A percentile compares a stretch with the other conserved stretches of the same genome.
Evolutionary conservation across 2,113 vertebrate genomes (phyloP).

Genomic region (Zapornia atra): DNA sequence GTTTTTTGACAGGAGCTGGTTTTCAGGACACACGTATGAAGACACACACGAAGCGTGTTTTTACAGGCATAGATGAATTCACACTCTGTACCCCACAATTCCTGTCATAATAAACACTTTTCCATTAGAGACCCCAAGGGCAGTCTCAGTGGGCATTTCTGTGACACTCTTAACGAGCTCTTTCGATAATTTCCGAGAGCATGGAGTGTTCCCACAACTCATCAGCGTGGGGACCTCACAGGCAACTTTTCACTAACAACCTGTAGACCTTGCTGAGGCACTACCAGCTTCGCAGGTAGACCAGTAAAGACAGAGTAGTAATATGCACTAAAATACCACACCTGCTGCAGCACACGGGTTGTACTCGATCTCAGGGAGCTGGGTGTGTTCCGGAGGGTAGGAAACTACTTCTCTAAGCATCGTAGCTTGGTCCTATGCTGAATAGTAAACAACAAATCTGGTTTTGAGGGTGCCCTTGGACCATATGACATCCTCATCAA

Average conservation of each 20-base stretch:
- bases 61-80: background rate
- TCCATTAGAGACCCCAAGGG: background rate
- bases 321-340: background rate
- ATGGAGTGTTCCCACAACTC: background rate
- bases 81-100: background rate
- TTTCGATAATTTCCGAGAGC: background rate
- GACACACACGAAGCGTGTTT: accelerated
- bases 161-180: background rate
- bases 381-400: background rate
- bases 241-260: background rate
- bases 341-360: background rate
- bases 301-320: background rate
- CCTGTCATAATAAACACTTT: background rate
- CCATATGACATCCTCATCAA: background rate
- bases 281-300: background rate
- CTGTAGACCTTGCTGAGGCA: background rate
- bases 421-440: background rate
- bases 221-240: accelerated
- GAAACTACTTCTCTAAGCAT: accelerated
- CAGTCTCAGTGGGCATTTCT: background rate
- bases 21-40: background rate
- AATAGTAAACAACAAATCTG: background rate
- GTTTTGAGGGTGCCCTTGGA: background rate
- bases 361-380: accelerated
- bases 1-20: background rate